These are phyloP conservation scores for Brachionus rubens DNA, from an alignment of 1,140 invertebrate genomes.

Conservation along the genomic window DNA sequence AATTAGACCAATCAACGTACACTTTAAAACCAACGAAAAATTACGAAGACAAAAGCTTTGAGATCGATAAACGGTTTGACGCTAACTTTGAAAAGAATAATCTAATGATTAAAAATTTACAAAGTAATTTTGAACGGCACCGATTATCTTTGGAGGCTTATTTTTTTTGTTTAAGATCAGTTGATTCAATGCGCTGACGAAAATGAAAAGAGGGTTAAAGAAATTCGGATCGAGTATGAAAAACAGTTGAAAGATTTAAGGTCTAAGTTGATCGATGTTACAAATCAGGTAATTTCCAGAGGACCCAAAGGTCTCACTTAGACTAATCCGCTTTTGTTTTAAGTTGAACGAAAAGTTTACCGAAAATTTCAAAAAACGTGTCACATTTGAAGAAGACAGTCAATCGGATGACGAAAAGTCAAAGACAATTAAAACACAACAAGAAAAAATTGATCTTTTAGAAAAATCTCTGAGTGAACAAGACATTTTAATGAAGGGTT, in stretches of 20 bases:
- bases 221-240: not conserved
- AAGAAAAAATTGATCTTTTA: not conserved
- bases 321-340: not conserved
- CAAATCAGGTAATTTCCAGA: constrained; percentile 31
- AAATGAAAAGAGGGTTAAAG: not conserved
- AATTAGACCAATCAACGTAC: not conserved
- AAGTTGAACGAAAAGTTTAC: constrained; percentile 13
- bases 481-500: constrained; percentile 14
- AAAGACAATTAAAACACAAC: not conserved
- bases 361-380: constrained; percentile 25
- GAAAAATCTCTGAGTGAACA: constrained; percentile 8
- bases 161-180: not conserved
- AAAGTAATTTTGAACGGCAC: not conserved
- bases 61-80: not conserved
- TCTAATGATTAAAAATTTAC: constrained; percentile 14
- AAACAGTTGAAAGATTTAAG: constrained; percentile 23
- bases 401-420: not conserved
- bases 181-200: constrained; percentile 15
- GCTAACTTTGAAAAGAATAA: constrained; percentile 21
- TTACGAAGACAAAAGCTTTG: not conserved
- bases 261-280: not conserved
- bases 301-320: too few relatives aligned
- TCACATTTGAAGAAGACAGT: not conserved
- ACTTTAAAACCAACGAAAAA: not conserved
- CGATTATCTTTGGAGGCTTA: not conserved